Evolutionary conservation across 2,888 invertebrate species (phyloP), one percentile per base, ranked within the genome.

Genomic region (Gortyna flavago): DNA sequence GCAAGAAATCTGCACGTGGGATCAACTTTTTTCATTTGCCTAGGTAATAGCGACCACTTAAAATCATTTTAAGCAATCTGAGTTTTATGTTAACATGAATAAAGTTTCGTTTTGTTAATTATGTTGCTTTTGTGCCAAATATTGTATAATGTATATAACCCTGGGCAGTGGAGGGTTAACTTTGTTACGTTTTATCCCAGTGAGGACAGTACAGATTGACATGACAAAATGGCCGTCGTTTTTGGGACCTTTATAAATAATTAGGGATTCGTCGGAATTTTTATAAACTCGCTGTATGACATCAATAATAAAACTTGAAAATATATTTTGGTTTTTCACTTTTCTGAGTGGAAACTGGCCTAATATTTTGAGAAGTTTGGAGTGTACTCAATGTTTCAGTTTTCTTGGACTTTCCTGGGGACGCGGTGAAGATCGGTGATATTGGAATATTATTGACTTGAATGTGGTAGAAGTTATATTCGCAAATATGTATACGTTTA

Each of bases 231-330:
- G 86, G 64, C 54, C 68, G 64, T 79, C 72, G 71, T 85, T 83
- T 72, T 72, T 11, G 80, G 77, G 72, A 73, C 75, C 77, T 85
- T 86, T 86, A 77, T 89, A 86, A 89, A 91, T 90, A 85, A 90
- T 88, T 87, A 80, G 38, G 44, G 68, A 51, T 11, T 70, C 59
- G 79, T 65, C 65, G 57, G 13, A 70, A 70, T 64, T 82, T 83
- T 77, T 70, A 73, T 85, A 70, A 85, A 72, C 57, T 70, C 18
- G 25, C 35, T 72, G 59, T 74, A 35, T 86, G 67, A 83, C 57
- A 44, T 62, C 11, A 7, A 54, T 77, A 83, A 85, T 83, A 77
- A 67, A 83, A 65, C 38, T 77, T 62, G 59, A 70, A 85, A 82
- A 83, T 13, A 68, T 72, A 61, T 74, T 72, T 41, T 62, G 65